Evolutionary conservation across 2,797 vertebrate species (phyloP), one percentile per base, ranked within the genome.

Genomic region (Silurus aristotelis): DNA sequence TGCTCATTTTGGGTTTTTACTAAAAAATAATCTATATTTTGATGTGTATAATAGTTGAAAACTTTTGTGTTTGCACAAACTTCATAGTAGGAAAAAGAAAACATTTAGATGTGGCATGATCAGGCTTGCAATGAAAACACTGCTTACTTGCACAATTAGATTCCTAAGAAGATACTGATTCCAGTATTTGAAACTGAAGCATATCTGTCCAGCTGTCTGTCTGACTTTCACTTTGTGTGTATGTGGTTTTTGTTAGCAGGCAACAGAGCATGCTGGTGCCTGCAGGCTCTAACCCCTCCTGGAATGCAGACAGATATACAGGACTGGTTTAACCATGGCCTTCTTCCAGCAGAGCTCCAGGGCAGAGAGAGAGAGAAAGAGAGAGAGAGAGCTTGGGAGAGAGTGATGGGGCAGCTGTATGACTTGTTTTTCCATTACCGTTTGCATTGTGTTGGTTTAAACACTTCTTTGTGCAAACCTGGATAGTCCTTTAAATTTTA

Each of bases 291-390:
- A 76, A 83, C 68, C 80, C 52, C 77, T 68, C 52, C 80, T 87
- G 89, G 88, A 88, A 90, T 90, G 87, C 58, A 85, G 48, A 38
- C 85, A 79, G 75, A 75, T 85, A 87, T 88, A 83, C 80, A 80
- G 84, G 81, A 83, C 84, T 80, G n/a, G 85, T 86, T 85, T 85
- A 38, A 73, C 83, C n/a, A 64, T 87, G 84, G 82, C 80, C 43
- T 12, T 66, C 79, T 84, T 86, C 84, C 84, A 88, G 83, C 78
- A 76, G 73, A 78, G 71, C 84, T 84, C 86, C 25, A 61, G 83
- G 85, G 80, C 67, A 68, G 52, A 52, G 72, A 82, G 75, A 55
- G 81, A 81, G 73, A 84, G 52, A 55, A 55, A 72, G 80, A 82
- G 60, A 84, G 25, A 17, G 19, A 6, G 14, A 31, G 19, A 12